Percentiles rank a stretch among this genome's conserved stretches.
Conservation (phyloP, 2,113 vertebrate species). For the Bagarius yarrelli region DNA sequence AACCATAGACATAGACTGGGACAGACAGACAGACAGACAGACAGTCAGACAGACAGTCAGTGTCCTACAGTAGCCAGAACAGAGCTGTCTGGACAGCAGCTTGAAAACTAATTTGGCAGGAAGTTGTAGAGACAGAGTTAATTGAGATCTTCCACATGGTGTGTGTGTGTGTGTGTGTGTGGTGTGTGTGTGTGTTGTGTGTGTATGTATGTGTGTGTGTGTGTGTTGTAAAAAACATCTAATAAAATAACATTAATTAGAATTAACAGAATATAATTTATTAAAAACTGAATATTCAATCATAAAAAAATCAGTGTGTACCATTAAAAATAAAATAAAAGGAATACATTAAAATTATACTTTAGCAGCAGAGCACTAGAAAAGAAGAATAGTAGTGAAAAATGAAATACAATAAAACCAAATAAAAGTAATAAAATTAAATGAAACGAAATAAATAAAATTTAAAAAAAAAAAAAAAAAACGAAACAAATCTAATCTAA, state of each 20-base stretch:
- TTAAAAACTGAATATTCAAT: background rate
- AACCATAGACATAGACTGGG: constrained; percentile 60
- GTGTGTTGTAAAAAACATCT: background rate
- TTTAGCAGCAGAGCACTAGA: too few species aligned
- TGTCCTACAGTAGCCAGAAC: constrained; percentile 68
- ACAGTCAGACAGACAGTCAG: constrained; percentile 62
- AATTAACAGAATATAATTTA: background rate
- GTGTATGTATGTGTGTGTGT: too few species aligned
- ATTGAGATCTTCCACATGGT: constrained; percentile 55
- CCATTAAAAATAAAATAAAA: too few species aligned
- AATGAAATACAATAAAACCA: too few species aligned
- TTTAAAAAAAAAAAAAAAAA: too few species aligned
- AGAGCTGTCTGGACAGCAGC: constrained; percentile 74
- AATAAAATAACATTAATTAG: too few species aligned
- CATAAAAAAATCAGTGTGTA: too few species aligned
- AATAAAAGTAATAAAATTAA: too few species aligned
- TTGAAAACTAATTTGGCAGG: constrained; percentile 74
- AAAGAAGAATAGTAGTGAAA: too few species aligned
- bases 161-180: constrained; percentile 10
- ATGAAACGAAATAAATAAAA: too few species aligned
- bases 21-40: constrained; percentile 61
- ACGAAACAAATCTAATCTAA: too few species aligned
- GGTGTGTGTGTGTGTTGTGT: constrained; percentile 12
- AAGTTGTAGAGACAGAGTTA: constrained; percentile 79
- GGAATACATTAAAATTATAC: too few species aligned